Evolutionary conservation across 2,888 invertebrate genomes (phyloP).

Genomic region (Anthophora plumipes): DNA sequence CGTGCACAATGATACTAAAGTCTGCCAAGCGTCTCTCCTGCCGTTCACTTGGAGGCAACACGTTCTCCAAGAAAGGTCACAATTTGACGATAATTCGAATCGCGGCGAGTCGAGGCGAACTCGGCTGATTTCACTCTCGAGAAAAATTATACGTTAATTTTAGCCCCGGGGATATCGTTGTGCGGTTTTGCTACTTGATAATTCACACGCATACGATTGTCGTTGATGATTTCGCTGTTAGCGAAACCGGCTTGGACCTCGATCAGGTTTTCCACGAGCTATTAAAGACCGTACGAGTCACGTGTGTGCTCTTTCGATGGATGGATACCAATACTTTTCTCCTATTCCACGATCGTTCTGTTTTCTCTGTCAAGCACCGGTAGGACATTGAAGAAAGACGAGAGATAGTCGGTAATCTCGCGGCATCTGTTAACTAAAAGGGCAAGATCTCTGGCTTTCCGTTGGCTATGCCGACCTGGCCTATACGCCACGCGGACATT

Average conservation of each 20-base stretch:
- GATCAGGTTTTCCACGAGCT: slow-evolving; percentile 21
- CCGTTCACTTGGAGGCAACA: slow-evolving; percentile 50
- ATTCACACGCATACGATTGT: background rate
- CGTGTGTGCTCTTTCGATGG: background rate
- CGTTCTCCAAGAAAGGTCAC: slow-evolving; percentile 50
- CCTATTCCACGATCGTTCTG: slow-evolving; percentile 29
- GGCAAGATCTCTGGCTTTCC: slow-evolving; percentile 73
- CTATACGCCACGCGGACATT: slow-evolving; percentile 73
- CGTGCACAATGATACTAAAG: slow-evolving; percentile 57
- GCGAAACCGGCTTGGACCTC: background rate
- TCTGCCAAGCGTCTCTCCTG: slow-evolving; percentile 41
- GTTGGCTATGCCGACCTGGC: slow-evolving; percentile 60
- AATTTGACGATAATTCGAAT: slow-evolving; percentile 38
- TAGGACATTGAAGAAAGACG: slow-evolving; percentile 44
- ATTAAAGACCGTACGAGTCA: slow-evolving; percentile 25
- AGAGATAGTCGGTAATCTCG: slow-evolving; percentile 74
- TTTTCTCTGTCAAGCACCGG: slow-evolving; percentile 40
- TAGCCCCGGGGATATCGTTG: too few relatives aligned
- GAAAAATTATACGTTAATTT: background rate
- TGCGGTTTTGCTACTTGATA: background rate
- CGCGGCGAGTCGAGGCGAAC: background rate
- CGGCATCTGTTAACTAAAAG: slow-evolving; percentile 83
- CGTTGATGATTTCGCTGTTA: background rate
- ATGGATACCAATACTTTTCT: slow-evolving; percentile 42
- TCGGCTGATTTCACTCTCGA: background rate